Base-by-base conservation (phyloP, 2,113 vertebrate species). In the Sylvilagus bachmani region DNA sequence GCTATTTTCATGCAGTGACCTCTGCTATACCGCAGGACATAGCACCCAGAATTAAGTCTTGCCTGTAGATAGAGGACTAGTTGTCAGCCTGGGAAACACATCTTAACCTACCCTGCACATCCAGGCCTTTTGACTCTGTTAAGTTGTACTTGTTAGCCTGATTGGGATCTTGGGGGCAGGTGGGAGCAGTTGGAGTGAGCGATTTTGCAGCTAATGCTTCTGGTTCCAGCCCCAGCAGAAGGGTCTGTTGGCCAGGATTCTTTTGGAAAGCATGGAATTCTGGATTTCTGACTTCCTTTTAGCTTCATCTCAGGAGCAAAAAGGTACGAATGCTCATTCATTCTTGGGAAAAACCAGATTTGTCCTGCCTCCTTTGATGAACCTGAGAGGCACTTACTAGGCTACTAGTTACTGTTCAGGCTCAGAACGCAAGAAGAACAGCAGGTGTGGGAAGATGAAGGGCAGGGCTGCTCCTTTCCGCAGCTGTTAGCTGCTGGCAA, bases 381-480 rank as follows among this genome's bases (percentile, higher is more conserved):
- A 77, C 25, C 13, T 21, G 6, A 58, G 75, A 75, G 92, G 78
- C n/a, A 17, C 4, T 62, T 73, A 58, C 31, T 24, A 87, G 89
- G 25, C 53, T 71, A 3, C 53, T 27, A 8, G 16, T 66, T 61
- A 31, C 0, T 49, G 13, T 22, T 61, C 19, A 31, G 38, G 62
- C 75, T 27, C 64, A 21, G 17, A 25, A 51, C 71, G 53, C 31
- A 64, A 25, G 84, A 58, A 55, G 21, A 53, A 10, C 21, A 36
- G 51, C 19, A 33, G 53, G 31, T 58, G 25, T 69, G 74, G 69
- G 70, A 29, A 58, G 62, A 38, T 22, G 11, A 53, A 6, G 24
- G 38, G 33, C 1, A 0, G 36, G 79, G n/a, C 24, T 12, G 0
- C n/a, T 13, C 31, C 85, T 21, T 29, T 3, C 38, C 13, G 1